These are phyloP conservation scores for Erpobdella octoculata DNA, from an alignment of 2,888 invertebrate genomes.

Conservation along the genomic window DNA sequence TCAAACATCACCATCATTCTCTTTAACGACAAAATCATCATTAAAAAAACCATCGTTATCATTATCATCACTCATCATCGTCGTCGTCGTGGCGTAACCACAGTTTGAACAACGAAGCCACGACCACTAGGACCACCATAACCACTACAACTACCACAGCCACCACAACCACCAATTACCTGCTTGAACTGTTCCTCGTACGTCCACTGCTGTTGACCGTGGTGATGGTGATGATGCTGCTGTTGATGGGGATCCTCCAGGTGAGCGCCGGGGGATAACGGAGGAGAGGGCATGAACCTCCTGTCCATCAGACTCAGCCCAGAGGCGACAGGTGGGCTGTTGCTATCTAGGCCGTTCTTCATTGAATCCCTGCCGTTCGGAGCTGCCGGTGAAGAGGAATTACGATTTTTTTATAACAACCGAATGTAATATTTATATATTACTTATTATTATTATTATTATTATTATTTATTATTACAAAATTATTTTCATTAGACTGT, in stretches of 20 bases:
- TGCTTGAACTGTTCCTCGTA: constrained; percentile 99
- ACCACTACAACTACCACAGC: too few relatives aligned
- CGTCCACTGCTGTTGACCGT: constrained; percentile 75
- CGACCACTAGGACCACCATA: too few relatives aligned
- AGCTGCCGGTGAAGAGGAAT: not conserved
- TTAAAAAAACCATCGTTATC: too few relatives aligned
- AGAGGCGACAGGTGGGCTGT: not conserved
- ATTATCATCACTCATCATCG: too few relatives aligned
- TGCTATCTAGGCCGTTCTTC: not conserved
- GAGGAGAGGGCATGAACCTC: constrained; percentile 32
- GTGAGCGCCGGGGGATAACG: constrained; percentile 18
- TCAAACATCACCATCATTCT: too few relatives aligned
- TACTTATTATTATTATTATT: not conserved
- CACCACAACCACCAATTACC: constrained; percentile 59
- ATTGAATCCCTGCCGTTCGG: not conserved
- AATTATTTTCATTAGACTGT: not conserved
- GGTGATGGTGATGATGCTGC: constrained; percentile 43
- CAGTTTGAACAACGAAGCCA: too few relatives aligned
- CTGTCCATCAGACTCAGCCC: constrained; percentile 28
- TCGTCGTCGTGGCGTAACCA: too few relatives aligned
- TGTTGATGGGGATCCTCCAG: constrained; percentile 16
- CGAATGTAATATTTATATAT: not conserved
- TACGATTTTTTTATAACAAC: not conserved
- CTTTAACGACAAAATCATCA: too few relatives aligned
- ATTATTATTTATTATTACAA: not conserved